phyloP scores from a whole-genome alignment of 2,888 invertebrate species.

The Thelaira solivaga region DNA sequence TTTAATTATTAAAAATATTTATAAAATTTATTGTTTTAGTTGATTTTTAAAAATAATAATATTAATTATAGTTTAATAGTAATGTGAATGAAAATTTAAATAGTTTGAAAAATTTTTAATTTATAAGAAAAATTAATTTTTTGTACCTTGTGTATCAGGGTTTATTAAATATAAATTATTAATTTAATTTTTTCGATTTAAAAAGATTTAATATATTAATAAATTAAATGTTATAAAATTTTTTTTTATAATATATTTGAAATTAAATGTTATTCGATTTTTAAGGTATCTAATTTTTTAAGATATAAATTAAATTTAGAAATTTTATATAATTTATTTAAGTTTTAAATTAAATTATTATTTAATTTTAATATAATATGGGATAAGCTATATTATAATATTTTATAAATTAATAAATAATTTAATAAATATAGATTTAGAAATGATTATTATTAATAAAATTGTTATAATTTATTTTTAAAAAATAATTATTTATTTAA shows the following conservation, averaged over 20 bases:
- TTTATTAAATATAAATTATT: constrained; percentile 79
- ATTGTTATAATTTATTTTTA: constrained; percentile 78
- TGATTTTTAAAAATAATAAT: constrained; percentile 79
- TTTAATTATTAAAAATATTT: constrained; percentile 76
- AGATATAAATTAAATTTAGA: too few relatives aligned
- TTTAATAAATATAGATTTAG: constrained; percentile 79
- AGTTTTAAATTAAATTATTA: constrained; percentile 73
- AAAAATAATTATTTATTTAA: constrained; percentile 77
- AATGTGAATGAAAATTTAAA: too few relatives aligned
- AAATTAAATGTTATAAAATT: constrained; percentile 81
- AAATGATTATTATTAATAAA: constrained; percentile 79
- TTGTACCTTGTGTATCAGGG: constrained; percentile 87
- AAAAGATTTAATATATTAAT: too few relatives aligned
- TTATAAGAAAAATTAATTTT: too few relatives aligned
- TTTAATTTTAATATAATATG: constrained; percentile 78
- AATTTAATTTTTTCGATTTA: constrained; percentile 80
- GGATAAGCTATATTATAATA: constrained; percentile 81
- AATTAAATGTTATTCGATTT: constrained; percentile 83
- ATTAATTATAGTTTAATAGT: too few relatives aligned
- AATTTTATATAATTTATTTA: constrained; percentile 68
- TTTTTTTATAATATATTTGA: constrained; percentile 81
- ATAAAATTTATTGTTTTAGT: constrained; percentile 77
- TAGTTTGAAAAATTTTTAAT: too few relatives aligned
- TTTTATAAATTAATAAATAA: constrained; percentile 77
- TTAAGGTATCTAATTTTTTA: too few relatives aligned